A percentile compares a stretch with the other conserved stretches of the same genome.
These are phyloP conservation scores for Sciurus carolinensis DNA, from an alignment of 2,797 vertebrate species.

Conservation along the genomic window DNA sequence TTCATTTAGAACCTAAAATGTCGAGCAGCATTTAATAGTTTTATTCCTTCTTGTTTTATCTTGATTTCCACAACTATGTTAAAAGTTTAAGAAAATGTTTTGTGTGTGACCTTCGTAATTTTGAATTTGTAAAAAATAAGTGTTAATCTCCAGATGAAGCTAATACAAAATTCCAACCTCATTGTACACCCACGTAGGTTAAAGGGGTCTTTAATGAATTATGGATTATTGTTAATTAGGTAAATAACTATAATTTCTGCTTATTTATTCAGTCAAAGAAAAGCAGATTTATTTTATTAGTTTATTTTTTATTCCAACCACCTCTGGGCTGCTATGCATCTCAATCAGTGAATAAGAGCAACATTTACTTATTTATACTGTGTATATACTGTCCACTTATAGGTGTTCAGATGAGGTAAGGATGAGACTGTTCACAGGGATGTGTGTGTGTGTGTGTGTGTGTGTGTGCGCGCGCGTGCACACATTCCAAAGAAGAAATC, in stretches of 20 bases:
- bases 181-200: neutral
- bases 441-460: neutral
- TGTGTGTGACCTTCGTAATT: conserved; percentile 29
- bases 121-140: conserved; percentile 22
- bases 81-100: conserved; percentile 62
- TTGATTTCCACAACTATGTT: conserved; percentile 14
- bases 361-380: conserved; percentile 42
- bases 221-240: conserved; percentile 59
- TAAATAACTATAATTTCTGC: conserved; percentile 60
- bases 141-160: neutral
- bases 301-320: conserved; percentile 14
- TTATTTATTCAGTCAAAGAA: conserved; percentile 60
- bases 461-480: neutral
- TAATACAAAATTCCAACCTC: conserved; percentile 51
- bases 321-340: conserved; percentile 5
- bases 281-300: conserved; percentile 68
- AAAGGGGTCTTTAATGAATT: conserved; percentile 68
- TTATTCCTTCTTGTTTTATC: conserved; percentile 47
- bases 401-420: neutral
- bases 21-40: neutral
- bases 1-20: conserved; percentile 24
- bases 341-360: conserved; percentile 15
- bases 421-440: neutral
- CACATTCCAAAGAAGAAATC: conserved; percentile 43
- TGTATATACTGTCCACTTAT: neutral